phyloP scores from a whole-genome alignment of 1,140 invertebrate species.

The Wasmannia auropunctata region DNA sequence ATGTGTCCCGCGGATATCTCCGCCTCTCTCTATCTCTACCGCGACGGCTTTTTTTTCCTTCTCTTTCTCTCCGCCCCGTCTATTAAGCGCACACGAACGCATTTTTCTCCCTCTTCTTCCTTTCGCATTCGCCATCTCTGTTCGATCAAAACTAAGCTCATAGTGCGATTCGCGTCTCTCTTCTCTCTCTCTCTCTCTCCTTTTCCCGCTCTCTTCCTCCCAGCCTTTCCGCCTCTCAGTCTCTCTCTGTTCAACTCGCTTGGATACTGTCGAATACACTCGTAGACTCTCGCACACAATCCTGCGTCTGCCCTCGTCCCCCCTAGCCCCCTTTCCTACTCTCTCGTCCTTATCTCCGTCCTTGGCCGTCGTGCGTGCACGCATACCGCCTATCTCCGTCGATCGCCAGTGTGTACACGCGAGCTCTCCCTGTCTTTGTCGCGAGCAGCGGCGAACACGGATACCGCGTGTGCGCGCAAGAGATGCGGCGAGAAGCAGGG shows the following conservation, averaged over 20 bases:
- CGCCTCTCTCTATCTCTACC: background rate
- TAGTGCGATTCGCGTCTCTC: background rate
- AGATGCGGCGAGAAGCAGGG: conserved; percentile 28
- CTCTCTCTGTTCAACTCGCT: background rate
- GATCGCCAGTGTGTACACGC: conserved; percentile 40
- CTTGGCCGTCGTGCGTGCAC: conserved; percentile 52
- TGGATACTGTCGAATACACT: background rate
- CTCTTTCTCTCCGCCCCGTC: background rate
- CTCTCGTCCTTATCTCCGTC: conserved; percentile 37
- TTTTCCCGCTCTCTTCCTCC: no score
- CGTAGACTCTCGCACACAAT: conserved; percentile 3
- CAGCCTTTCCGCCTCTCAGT: background rate
- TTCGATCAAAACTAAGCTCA: background rate
- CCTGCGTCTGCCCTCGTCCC: background rate
- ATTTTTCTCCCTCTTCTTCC: conserved; percentile 13
- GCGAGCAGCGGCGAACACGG: conserved; percentile 18
- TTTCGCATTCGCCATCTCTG: conserved; percentile 8
- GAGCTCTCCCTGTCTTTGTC: conserved; percentile 31
- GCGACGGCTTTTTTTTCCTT: background rate
- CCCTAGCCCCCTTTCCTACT: background rate
- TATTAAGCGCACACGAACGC: conserved; percentile 17
- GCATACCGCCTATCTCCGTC: conserved; percentile 43
- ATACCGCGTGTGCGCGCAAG: conserved; percentile 17
- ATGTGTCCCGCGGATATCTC: background rate
- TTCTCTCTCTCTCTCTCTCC: background rate